Evolutionary conservation across 2,888 invertebrate genomes (phyloP).

Genomic region (Cosmia trapezina): DNA sequence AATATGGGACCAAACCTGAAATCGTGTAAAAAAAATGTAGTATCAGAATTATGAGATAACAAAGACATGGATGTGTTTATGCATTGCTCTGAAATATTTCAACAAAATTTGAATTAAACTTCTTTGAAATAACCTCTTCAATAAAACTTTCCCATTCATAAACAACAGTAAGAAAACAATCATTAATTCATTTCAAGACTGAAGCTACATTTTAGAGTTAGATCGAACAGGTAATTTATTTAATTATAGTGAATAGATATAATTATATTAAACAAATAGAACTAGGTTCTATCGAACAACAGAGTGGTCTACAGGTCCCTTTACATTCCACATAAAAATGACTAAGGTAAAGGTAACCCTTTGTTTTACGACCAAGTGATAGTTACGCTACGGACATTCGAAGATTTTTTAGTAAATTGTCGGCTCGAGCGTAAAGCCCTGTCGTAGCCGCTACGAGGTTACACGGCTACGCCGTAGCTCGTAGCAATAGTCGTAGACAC

Average conservation of each 20-base stretch:
- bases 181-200: background rate
- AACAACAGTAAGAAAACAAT: background rate
- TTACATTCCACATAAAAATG: constrained; percentile 7
- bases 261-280: background rate
- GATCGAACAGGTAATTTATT: background rate
- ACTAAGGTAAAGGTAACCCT: constrained; percentile 2
- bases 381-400: constrained; percentile 6
- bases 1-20: too few relatives aligned
- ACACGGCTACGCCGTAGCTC: constrained; percentile 51
- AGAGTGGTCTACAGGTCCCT: background rate
- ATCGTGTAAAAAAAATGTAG: too few relatives aligned
- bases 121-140: background rate
- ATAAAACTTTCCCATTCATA: background rate
- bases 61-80: too few relatives aligned
- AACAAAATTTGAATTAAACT: background rate
- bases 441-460: constrained; percentile 45
- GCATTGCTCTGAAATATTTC: constrained; percentile 4
- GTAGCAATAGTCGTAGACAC: constrained; percentile 27
- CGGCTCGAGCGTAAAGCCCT: constrained; percentile 26
- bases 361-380: constrained; percentile 31
- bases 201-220: background rate
- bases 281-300: background rate
- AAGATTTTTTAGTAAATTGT: constrained; percentile 42
- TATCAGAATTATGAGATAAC: too few relatives aligned
- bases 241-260: background rate